phyloP scores from a whole-genome alignment of 2,888 invertebrate species.

The Venusia cambrica region DNA sequence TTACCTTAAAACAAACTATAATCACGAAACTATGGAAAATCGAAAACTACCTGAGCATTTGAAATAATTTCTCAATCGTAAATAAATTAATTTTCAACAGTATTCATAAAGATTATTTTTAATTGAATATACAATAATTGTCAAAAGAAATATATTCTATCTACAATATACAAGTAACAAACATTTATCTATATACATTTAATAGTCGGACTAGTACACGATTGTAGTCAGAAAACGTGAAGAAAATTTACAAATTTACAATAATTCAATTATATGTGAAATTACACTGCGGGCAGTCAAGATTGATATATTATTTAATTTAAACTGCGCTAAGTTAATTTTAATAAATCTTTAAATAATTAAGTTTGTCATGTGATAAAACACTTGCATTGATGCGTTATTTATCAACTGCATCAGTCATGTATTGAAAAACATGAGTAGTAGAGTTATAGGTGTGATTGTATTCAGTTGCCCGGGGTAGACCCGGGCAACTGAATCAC shows the following conservation, averaged over 20 bases:
- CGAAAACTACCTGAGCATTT: constrained; percentile 64
- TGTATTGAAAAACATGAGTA: no score
- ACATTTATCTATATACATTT: constrained; percentile 80
- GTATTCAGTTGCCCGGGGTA: no score
- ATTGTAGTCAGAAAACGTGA: constrained; percentile 66
- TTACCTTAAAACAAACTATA: constrained; percentile 50
- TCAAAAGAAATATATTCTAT: constrained; percentile 78
- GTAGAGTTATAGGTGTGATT: no score
- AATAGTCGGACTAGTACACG: constrained; percentile 77
- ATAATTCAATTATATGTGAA: constrained; percentile 28
- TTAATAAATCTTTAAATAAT: no score
- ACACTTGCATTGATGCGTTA: no score
- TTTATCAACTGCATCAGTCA: no score
- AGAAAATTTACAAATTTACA: constrained; percentile 66
- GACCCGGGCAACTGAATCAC: no score
- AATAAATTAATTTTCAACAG: constrained; percentile 69
- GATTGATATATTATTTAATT: constrained; percentile 30
- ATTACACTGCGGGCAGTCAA: constrained; percentile 51
- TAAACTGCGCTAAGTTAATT: no score
- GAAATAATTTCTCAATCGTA: constrained; percentile 58
- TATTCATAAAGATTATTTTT: constrained; percentile 63
- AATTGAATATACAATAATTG: constrained; percentile 73
- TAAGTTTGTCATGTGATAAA: no score
- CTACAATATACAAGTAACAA: constrained; percentile 81
- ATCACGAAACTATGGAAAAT: constrained; percentile 48